Evolutionary conservation across 2,888 invertebrate species (phyloP), one percentile per base, ranked within the genome.

Genomic region (Drosophila parthenogenetica): DNA sequence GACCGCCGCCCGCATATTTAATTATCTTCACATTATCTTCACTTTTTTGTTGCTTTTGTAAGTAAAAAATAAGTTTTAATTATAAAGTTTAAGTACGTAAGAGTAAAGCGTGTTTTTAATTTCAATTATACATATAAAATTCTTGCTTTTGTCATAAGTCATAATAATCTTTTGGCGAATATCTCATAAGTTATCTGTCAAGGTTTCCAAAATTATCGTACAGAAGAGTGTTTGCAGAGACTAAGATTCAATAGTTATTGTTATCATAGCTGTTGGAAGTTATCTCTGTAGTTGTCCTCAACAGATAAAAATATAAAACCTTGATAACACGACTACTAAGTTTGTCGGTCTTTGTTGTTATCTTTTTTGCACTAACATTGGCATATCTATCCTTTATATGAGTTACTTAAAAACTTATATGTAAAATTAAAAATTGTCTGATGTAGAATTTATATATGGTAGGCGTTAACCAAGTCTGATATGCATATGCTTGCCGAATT

Each of bases 1-100:
- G 46, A 54, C 57, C 55, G 70, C 76, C 65, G 70, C 76, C 65
- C 54, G 53, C 49, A 59, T 73, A 45, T 37, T 46, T 55, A 63
- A 59, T 63, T 64, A 32, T 35, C 29, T 37, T 51, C 37, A 54
- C 37, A 54, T 43, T 73, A 74, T 69, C 77, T 46, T 42, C 49
- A 59, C 16, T 57, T 59, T 69, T 35, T 35, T 35, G 13, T 13
- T 57, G 22, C 42, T 35, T 63, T 73, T 73, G 69, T 76, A 76
- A 74, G 74, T 73, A 66, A 39, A 49, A 35, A 46, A 32, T 57
- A 2, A 5, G 11, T 16, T 45, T 25, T 5, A 19, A 51, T 58
- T 51, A 29, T 50, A 19, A 10, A 10, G 13, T 25, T 17, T 65
- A n/a, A 49, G n/a, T n/a, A n/a, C 16, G 14, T 7, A 37, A 49